phyloP scores from a whole-genome alignment of 2,888 invertebrate species.

The Julus scanicus region DNA sequence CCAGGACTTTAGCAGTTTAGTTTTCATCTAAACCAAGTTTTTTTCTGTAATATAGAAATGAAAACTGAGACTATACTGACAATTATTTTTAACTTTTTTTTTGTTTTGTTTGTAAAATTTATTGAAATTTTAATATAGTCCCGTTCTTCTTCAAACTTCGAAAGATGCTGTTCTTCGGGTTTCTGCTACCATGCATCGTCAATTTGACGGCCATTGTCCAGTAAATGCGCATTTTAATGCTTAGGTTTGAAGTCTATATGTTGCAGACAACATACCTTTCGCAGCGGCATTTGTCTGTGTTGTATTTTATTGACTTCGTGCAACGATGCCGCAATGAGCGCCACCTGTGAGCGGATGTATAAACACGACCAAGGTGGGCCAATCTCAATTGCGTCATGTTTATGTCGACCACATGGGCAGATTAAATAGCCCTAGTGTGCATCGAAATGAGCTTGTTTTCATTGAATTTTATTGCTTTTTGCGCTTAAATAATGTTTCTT shows the following conservation, averaged over 20 bases:
- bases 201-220: neutral
- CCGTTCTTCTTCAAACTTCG: neutral
- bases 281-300: neutral
- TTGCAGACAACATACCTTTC: neutral
- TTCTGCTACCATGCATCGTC: neutral
- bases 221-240: neutral
- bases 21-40: too few species aligned
- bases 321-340: neutral
- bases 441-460: constrained; percentile 9
- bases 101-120: too few species aligned
- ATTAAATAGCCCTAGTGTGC: constrained; percentile 3
- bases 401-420: constrained; percentile 1
- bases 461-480: neutral
- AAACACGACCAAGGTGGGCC: constrained; percentile 9
- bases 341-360: neutral
- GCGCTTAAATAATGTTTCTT: constrained; percentile 10
- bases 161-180: neutral
- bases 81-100: too few species aligned
- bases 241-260: neutral
- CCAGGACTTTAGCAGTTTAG: too few species aligned
- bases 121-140: too few species aligned
- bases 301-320: neutral
- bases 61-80: too few species aligned
- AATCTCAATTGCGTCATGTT: constrained; percentile 25
- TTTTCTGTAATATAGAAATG: too few species aligned